Conservation (phyloP, 2,797 vertebrate species). For the Sebastes steindachneri region DNA sequence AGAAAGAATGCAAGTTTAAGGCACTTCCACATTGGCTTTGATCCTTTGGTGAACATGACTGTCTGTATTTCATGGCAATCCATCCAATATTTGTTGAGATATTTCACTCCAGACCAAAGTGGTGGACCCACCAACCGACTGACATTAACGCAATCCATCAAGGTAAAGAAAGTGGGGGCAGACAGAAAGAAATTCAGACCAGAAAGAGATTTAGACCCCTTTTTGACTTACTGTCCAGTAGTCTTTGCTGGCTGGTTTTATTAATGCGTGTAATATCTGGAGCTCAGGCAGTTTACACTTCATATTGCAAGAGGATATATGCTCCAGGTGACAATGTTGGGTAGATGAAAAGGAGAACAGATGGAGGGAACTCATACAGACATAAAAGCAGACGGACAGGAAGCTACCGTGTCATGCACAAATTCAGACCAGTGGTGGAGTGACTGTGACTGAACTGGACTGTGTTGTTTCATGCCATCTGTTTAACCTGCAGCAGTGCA, state of each 20-base stretch:
- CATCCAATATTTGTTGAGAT: background rate
- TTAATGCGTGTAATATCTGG: constrained; percentile 5
- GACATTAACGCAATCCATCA: background rate
- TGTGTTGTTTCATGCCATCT: background rate
- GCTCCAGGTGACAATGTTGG: background rate
- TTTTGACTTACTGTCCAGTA: constrained; percentile 16
- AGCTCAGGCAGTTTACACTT: constrained; percentile 3
- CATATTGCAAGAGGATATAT: background rate
- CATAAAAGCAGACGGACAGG: background rate
- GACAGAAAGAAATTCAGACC: background rate
- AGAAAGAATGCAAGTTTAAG: no score
- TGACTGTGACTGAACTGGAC: background rate
- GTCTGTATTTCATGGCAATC: background rate
- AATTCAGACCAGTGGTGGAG: background rate
- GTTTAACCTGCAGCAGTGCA: background rate
- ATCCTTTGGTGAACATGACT: background rate
- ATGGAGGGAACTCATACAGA: background rate
- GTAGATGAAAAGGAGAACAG: background rate
- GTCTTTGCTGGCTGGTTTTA: constrained; percentile 3
- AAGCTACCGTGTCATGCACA: background rate
- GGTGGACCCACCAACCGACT: background rate
- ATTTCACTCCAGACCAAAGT: background rate
- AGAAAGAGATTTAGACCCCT: background rate
- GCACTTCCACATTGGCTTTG: no score
- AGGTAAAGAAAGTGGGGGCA: background rate